A percentile compares a stretch with the other conserved stretches of the same genome.
Evolutionary conservation across 2,797 vertebrate species (phyloP).

Genomic region (Sebastolobus altivelis): DNA sequence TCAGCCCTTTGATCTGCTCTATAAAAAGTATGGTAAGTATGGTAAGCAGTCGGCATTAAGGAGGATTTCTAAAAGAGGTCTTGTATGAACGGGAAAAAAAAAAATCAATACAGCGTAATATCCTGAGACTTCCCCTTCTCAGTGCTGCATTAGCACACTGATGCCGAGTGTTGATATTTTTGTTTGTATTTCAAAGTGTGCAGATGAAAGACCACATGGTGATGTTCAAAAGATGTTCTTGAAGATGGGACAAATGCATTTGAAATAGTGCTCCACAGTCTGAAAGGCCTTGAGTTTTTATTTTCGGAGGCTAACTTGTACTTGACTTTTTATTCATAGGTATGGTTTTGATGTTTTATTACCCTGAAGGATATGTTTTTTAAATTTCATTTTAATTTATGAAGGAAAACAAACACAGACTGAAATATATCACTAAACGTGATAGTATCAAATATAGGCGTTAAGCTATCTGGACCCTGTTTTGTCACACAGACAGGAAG

Average conservation of each 20-base stretch:
- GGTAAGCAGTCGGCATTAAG: conserved; percentile 52
- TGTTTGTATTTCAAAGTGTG: conserved; percentile 59
- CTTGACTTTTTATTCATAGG: conserved; percentile 44
- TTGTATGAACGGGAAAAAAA: conserved; percentile 39
- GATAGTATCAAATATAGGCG: neutral
- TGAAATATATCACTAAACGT: neutral
- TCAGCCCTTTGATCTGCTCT: conserved; percentile 76
- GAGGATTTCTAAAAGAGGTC: conserved; percentile 61
- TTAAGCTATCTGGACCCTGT: neutral
- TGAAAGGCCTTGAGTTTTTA: conserved; percentile 37
- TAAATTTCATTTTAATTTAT: neutral
- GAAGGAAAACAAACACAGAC: neutral
- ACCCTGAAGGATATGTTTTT: neutral
- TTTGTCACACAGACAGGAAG: neutral
- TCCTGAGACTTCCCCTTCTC: conserved; percentile 56
- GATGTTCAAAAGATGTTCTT: conserved; percentile 54
- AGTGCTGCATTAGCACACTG: conserved; percentile 32
- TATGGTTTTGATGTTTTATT: conserved; percentile 24
- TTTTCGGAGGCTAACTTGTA: conserved; percentile 28
- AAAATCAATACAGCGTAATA: conserved; percentile 63
- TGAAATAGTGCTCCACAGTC: conserved; percentile 35
- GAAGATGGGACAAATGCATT: conserved; percentile 42
- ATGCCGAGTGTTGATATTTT: conserved; percentile 50
- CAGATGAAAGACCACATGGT: conserved; percentile 61
- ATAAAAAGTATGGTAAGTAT: conserved; percentile 60